Evolutionary conservation across 2,888 invertebrate species (phyloP), one percentile per base, ranked within the genome.

Genomic region (Epinotia demarniana): DNA sequence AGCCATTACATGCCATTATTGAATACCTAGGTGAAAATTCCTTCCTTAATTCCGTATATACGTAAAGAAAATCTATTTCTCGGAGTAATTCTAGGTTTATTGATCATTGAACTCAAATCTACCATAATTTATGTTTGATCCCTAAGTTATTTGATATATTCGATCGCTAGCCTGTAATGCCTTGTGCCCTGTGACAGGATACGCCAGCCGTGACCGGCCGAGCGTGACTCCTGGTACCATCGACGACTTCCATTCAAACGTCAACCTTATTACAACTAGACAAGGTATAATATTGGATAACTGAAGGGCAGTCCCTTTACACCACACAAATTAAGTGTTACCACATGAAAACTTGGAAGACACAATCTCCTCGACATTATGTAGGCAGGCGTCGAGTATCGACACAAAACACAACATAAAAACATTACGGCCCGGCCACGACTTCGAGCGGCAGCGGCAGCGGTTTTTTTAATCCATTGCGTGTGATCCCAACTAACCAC

Each of bases 151-250:
- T 46, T 13, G 46, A 27, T 46, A 23, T 58, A 13, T 16, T n/a
- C 16, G 11, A 57, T 23, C 69, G 69, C 58, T 46, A 13, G 6
- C n/a, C 19, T 23, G 58, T n/a, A 27, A 46, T 69, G 27, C 11
- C 58, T 69, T 69, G 60, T 23, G n/a, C 23, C 68, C 49, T 33
- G 27, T 58, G 69, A 64, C 72, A 72, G 72, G 72, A 72, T 72
- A 49, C 64, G 27, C 27, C 64, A 43, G 53, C 55, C 72, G 72
- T 64, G 64, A 46, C 46, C 33, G 33, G 12, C 39, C 11, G 27
- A 55, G 58, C 64, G 72, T 72, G 72, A 62, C 57, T 62, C 72
- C 72, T 49, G 43, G 11, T 27, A 27, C 49, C 49, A 64, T 33
- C 18, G 0, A 53, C 53, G 53, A n/a, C 53, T n/a, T 53, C 13